These are phyloP conservation scores for Harpagifer antarcticus DNA, from an alignment of 2,797 vertebrate species.

Conservation along the genomic window DNA sequence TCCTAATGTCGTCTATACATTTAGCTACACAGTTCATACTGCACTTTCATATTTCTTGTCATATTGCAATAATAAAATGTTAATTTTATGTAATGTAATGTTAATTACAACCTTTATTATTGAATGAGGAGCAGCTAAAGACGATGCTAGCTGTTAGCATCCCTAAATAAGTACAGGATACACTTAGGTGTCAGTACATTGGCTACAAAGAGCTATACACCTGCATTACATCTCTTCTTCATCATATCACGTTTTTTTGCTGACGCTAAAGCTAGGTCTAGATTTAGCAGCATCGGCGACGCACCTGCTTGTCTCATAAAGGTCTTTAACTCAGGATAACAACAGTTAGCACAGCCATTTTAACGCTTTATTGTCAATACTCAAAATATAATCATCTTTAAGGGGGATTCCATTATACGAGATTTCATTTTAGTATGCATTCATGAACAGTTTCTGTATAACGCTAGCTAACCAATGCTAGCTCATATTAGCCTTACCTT, in stretches of 20 bases:
- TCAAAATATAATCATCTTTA: rapidly evolving
- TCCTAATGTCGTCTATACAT: background rate
- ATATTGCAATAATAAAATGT: background rate
- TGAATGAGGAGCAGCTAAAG: background rate
- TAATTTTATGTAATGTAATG: background rate
- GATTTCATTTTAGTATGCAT: background rate
- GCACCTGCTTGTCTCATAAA: background rate
- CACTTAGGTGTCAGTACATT: background rate
- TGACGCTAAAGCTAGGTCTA: background rate
- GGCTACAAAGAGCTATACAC: background rate
- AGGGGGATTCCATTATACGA: background rate
- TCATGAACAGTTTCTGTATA: constrained; percentile 5
- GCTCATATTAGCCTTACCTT: constrained; percentile 79
- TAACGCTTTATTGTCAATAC: background rate
- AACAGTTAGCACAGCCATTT: background rate
- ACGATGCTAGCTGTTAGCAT: background rate
- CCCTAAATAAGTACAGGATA: background rate
- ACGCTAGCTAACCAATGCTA: constrained; percentile 20
- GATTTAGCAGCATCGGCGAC: background rate
- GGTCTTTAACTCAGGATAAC: background rate
- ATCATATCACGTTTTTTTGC: background rate
- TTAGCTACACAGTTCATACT: background rate
- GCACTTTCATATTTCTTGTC: too few species aligned
- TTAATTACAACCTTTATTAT: background rate
- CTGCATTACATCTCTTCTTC: background rate